Conservation (phyloP, 2,797 vertebrate species). For the Poliocrania exsul region DNA sequence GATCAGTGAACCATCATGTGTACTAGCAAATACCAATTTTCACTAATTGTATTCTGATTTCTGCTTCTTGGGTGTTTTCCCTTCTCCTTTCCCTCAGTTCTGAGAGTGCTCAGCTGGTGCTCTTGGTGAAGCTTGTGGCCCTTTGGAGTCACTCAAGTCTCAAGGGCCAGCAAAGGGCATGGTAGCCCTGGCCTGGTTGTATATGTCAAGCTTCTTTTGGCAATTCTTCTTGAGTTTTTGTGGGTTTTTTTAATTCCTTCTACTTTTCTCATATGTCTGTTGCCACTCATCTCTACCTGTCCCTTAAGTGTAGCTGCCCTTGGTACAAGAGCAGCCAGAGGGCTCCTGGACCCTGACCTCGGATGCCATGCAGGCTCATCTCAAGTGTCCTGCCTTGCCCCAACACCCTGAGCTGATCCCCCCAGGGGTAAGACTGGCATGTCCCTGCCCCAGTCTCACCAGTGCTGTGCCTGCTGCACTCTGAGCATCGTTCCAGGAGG, state of each 20-base stretch:
- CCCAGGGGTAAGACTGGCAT: not conserved
- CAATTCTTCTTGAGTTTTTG: too few species aligned
- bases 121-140: not conserved
- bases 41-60: not conserved
- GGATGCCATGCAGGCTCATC: not conserved
- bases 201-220: not conserved
- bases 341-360: not conserved
- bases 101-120: not conserved
- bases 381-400: not conserved
- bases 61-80: not conserved
- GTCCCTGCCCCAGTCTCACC: not conserved
- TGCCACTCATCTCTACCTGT: not conserved
- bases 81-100: not conserved
- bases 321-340: not conserved
- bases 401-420: fast-evolving
- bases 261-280: not conserved
- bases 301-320: not conserved
- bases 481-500: not conserved
- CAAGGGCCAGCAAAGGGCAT: not conserved
- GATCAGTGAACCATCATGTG: not conserved
- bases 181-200: too few species aligned
- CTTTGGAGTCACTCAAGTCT: not conserved
- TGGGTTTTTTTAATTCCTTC: not conserved
- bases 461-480: not conserved
- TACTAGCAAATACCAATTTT: not conserved